A percentile compares a stretch with the other conserved stretches of the same genome.
These are phyloP conservation scores for Acheta domesticus DNA, from an alignment of 2,888 invertebrate species.

Conservation along the genomic window DNA sequence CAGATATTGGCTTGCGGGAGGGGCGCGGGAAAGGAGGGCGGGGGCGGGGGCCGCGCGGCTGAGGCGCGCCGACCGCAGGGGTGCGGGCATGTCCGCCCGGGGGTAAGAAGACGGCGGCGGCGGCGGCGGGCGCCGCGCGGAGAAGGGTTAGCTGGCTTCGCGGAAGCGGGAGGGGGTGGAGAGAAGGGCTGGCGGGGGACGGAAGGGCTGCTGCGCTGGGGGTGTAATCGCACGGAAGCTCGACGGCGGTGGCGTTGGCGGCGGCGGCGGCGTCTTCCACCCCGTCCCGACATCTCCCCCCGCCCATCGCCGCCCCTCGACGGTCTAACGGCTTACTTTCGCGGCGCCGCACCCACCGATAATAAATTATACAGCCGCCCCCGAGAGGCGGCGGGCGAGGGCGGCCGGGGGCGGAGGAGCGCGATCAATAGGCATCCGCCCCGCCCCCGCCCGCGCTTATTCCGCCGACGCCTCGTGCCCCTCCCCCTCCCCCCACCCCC, in stretches of 20 bases:
- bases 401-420: background rate
- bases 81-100: background rate
- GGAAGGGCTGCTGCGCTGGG: background rate
- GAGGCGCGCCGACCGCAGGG: conserved; percentile 18
- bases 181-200: background rate
- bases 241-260: background rate
- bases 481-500: background rate
- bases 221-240: conserved; percentile 11
- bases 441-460: background rate
- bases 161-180: background rate
- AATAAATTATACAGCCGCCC: conserved; percentile 1
- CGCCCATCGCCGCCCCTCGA: background rate
- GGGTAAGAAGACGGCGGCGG: background rate
- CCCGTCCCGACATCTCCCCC: conserved; percentile 3
- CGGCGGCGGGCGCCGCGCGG: background rate
- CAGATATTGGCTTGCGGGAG: conserved; percentile 5
- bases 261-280: background rate
- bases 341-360: conserved; percentile 18
- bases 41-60: background rate
- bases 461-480: background rate
- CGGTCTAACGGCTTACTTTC: conserved; percentile 18
- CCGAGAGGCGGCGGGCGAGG: background rate
- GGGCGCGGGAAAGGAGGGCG: background rate
- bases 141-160: background rate
- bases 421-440: background rate